Percentiles rank a stretch among this genome's conserved stretches.
Conservation (phyloP, 2,797 vertebrate genomes). For the Crypturellus tataupa region DNA sequence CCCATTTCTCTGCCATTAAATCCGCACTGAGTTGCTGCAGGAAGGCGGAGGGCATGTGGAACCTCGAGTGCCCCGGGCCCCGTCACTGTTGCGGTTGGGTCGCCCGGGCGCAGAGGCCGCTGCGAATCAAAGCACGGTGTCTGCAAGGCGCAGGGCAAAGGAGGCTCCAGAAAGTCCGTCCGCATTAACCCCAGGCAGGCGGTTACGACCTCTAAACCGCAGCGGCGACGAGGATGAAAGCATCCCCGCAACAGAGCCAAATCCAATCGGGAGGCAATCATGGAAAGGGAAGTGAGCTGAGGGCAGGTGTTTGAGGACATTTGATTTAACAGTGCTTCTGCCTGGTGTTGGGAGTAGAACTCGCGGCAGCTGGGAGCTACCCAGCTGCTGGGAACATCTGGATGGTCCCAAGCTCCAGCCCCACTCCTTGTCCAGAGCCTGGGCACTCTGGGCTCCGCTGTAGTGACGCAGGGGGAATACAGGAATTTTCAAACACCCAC, state of each 20-base stretch:
- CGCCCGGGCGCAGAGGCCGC: background rate
- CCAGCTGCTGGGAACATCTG: background rate
- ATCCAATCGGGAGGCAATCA: background rate
- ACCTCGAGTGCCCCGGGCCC: background rate
- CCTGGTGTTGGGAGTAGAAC: background rate
- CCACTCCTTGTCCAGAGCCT: no score
- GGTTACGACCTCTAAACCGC: background rate
- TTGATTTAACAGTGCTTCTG: background rate
- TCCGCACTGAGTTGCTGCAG: background rate
- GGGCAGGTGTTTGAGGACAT: background rate
- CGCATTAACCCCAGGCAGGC: background rate
- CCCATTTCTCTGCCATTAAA: background rate
- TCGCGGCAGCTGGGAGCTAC: background rate
- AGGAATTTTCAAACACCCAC: background rate
- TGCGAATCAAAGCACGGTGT: background rate
- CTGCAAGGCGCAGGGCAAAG: background rate
- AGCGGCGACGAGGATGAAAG: background rate
- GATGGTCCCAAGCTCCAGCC: no score
- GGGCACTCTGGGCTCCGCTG: background rate
- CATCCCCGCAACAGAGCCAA: accelerated
- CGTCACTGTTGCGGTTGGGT: no score
- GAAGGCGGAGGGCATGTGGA: background rate
- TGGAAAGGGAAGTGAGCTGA: background rate
- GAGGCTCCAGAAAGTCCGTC: background rate
- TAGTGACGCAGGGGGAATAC: background rate